Percentiles rank a stretch among this genome's conserved stretches.
Evolutionary conservation across 2,888 invertebrate species (phyloP).

Genomic region (Diadromus collaris): DNA sequence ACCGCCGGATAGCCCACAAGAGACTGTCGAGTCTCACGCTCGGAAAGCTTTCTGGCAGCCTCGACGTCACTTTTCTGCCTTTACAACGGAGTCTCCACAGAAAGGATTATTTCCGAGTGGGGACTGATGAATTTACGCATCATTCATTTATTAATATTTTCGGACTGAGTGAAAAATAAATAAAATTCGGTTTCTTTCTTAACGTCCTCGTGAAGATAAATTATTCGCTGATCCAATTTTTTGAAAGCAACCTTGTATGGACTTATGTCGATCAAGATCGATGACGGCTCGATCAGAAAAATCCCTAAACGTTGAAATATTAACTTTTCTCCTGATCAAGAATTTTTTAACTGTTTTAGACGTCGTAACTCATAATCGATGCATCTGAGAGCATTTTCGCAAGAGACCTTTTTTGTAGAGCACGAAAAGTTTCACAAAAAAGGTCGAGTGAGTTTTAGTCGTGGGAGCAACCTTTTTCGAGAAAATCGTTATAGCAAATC

Average conservation of each 20-base stretch:
- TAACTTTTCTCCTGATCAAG: too few relatives aligned
- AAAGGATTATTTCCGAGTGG: constrained; percentile 55
- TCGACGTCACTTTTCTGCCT: constrained; percentile 33
- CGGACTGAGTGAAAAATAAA: not conserved
- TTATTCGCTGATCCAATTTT: not conserved
- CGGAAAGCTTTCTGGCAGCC: constrained; percentile 34
- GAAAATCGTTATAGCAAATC: too few relatives aligned
- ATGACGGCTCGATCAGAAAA: too few relatives aligned
- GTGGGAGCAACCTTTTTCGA: too few relatives aligned
- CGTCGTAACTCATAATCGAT: too few relatives aligned
- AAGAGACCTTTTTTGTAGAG: too few relatives aligned
- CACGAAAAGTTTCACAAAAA: too few relatives aligned
- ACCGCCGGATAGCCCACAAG: constrained; percentile 49
- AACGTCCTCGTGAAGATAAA: not conserved
- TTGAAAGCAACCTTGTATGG: not conserved
- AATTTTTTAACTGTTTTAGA: too few relatives aligned
- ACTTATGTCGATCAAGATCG: not conserved
- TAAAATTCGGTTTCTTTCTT: not conserved
- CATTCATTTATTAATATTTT: not conserved
- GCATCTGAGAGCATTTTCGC: too few relatives aligned
- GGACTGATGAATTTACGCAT: constrained; percentile 28
- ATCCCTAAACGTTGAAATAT: too few relatives aligned
- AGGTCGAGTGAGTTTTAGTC: too few relatives aligned
- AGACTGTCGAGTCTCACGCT: constrained; percentile 59
- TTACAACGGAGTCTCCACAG: constrained; percentile 11